Evolutionary conservation across 2,113 vertebrate genomes (phyloP).

Genomic region (Delphinapterus leucas): DNA sequence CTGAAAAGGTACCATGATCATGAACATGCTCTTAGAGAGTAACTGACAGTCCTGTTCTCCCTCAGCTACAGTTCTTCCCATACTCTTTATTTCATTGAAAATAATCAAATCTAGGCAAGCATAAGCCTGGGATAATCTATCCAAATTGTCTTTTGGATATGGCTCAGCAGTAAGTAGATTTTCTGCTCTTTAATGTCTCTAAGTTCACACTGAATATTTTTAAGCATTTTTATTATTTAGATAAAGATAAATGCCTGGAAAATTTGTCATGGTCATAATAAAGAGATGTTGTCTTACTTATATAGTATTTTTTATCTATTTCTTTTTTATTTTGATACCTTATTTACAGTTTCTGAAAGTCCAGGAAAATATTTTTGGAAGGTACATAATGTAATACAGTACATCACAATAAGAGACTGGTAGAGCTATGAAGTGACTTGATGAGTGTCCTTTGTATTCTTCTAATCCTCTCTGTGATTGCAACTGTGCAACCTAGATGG

Average conservation of each 20-base stretch:
- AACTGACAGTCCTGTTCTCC: background rate
- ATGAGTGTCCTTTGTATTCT: background rate
- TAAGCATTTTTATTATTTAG: background rate
- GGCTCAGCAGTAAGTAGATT: background rate
- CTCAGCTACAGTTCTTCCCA: background rate
- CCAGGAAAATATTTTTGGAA: background rate
- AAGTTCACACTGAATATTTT: background rate
- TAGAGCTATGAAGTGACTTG: background rate
- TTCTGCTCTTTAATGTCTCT: background rate
- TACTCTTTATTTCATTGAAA: background rate
- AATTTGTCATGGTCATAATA: background rate
- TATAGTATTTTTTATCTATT: background rate
- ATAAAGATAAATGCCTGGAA: background rate
- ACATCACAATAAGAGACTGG: background rate
- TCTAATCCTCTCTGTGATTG: background rate
- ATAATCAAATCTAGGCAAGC: background rate
- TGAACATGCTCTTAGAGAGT: background rate
- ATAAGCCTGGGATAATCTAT: background rate
- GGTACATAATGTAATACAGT: background rate
- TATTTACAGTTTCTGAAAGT: background rate
- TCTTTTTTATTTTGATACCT: background rate
- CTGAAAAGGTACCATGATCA: background rate
- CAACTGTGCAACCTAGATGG: background rate
- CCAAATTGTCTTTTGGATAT: background rate
- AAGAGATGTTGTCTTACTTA: background rate